A percentile compares a stretch with the other conserved stretches of the same genome.
Conservation (phyloP, 1,140 invertebrate genomes). For the Platyura marginata region DNA sequence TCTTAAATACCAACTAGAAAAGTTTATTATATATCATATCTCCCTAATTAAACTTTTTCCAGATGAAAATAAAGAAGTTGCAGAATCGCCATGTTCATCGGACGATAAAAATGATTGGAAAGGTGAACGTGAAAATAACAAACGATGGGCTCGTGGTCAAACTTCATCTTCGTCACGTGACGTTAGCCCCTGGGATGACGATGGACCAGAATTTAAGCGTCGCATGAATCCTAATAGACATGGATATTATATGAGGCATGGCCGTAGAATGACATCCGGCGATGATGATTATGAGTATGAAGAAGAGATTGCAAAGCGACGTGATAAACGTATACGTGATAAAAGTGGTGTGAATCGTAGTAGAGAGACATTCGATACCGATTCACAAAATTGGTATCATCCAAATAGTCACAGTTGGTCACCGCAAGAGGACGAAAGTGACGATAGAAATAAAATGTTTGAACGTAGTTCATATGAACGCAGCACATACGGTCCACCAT, state of each 20-base stretch:
- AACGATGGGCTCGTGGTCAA: constrained; percentile 27
- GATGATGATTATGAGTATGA: constrained; percentile 33
- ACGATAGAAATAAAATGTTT: constrained; percentile 14
- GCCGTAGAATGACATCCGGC: constrained; percentile 20
- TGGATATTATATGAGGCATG: constrained; percentile 21
- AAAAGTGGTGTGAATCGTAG: neutral
- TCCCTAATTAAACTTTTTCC: constrained; percentile 21
- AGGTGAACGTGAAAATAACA: constrained; percentile 6
- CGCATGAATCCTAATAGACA: constrained; percentile 11
- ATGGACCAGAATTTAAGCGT: constrained; percentile 20
- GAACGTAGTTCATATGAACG: constrained; percentile 21
- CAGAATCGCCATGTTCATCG: constrained; percentile 52
- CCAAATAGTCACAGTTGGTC: constrained; percentile 18
- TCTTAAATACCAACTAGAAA: too few relatives aligned
- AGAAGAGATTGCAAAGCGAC: constrained; percentile 15
- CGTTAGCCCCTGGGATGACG: constrained; percentile 51
- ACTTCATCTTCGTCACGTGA: constrained; percentile 46
- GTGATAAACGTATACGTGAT: constrained; percentile 16
- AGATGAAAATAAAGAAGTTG: constrained; percentile 21
- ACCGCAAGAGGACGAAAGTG: constrained; percentile 15
- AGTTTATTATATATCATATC: too few relatives aligned
- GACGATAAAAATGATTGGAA: constrained; percentile 43
- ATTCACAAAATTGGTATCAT: constrained; percentile 21
- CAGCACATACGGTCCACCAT: constrained; percentile 20
- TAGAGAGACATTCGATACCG: neutral